Evolutionary conservation across 2,888 invertebrate genomes (phyloP).

Genomic region (Coremacera marginata): DNA sequence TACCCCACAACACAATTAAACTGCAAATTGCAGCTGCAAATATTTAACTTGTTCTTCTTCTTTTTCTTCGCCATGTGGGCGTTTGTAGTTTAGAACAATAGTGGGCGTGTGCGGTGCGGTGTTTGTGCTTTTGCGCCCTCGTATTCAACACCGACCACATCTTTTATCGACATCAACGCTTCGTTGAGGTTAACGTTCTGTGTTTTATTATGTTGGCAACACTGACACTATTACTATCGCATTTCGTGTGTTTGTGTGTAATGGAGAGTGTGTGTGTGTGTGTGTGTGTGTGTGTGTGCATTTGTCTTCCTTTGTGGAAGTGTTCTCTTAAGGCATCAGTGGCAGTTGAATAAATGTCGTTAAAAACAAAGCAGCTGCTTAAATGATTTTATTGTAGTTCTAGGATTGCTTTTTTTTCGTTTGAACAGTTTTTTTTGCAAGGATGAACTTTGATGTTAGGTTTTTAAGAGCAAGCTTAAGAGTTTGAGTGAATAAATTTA

Average conservation of each 20-base stretch:
- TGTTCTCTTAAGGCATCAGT: background rate
- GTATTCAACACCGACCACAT: background rate
- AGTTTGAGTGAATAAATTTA: too few species aligned
- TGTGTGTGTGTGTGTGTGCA: background rate
- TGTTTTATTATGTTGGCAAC: background rate
- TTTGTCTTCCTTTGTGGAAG: background rate
- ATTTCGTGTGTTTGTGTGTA: background rate
- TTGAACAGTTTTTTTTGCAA: too few species aligned
- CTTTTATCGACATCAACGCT: background rate
- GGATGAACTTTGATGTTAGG: too few species aligned
- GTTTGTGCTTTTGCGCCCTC: background rate
- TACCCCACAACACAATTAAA: constrained; percentile 6
- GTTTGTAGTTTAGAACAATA: background rate
- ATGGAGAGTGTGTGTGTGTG: background rate
- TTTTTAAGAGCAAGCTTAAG: too few species aligned
- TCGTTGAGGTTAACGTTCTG: constrained; percentile 9
- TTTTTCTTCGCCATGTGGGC: background rate
- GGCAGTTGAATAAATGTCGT: background rate
- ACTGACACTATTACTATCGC: background rate
- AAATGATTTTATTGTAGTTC: background rate
- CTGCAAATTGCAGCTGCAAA: constrained; percentile 16
- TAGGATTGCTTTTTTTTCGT: too few species aligned
- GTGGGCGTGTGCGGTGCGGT: background rate
- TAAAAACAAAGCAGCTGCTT: constrained; percentile 3
- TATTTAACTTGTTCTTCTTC: background rate